Percentiles rank a stretch among this genome's conserved stretches.
Conservation (phyloP, 2,797 vertebrate genomes). For the Rhincodon typus region DNA sequence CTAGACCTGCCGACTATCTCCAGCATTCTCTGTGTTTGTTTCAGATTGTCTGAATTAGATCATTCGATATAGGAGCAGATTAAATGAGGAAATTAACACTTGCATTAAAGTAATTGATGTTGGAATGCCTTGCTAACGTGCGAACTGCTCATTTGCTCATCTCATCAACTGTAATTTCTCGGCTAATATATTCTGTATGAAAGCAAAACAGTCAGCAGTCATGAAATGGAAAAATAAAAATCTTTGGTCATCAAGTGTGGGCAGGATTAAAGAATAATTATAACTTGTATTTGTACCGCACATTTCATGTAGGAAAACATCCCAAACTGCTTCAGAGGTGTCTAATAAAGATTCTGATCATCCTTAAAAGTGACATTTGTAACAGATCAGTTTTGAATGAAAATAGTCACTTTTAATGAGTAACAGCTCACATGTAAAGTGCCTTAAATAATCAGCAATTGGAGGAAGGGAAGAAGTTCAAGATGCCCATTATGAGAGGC, state of each 20-base stretch:
- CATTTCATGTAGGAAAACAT: neutral
- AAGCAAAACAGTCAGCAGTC: neutral
- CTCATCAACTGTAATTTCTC: neutral
- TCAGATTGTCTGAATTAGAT: too few species aligned
- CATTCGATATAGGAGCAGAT: too few species aligned
- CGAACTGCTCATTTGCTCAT: neutral
- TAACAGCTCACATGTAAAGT: neutral
- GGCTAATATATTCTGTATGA: neutral
- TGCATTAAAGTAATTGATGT: neutral
- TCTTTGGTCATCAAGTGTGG: neutral
- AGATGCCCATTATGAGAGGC: neutral
- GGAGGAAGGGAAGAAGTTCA: neutral
- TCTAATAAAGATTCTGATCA: neutral
- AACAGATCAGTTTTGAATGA: neutral
- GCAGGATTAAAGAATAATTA: neutral
- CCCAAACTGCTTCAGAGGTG: neutral
- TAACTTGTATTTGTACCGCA: neutral
- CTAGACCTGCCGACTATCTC: too few species aligned
- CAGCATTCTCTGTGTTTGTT: too few species aligned
- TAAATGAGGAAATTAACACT: neutral
- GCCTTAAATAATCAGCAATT: neutral
- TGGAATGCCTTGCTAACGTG: neutral
- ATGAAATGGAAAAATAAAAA: neutral
- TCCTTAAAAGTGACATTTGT: neutral
- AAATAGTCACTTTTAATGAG: neutral